Evolutionary conservation across 53 echinoderm and acorn worm genomes (phyloP).

Genomic region (Astropecten irregularis): DNA sequence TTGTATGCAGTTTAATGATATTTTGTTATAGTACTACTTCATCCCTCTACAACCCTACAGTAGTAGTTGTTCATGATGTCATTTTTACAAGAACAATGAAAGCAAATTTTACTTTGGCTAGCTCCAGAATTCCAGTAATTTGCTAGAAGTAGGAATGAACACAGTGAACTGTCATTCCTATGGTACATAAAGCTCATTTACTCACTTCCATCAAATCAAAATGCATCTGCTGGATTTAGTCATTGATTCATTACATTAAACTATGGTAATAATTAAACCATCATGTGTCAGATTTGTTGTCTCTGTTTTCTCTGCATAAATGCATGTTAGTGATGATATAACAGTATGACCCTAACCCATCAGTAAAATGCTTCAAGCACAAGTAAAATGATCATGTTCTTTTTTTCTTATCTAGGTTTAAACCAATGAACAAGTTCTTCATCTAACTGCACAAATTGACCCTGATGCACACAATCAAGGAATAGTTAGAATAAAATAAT

Average conservation of each 20-base stretch:
- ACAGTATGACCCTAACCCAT: no score
- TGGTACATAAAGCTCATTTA: background rate
- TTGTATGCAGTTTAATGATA: conserved; percentile 10
- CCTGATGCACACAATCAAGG: no score
- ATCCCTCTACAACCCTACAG: background rate
- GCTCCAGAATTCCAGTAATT: background rate
- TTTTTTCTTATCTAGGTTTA: no score
- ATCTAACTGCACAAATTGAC: no score
- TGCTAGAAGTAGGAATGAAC: background rate
- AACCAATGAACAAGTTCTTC: no score
- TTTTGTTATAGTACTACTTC: conserved; percentile 1
- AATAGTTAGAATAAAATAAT: no score
- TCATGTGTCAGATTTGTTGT: no score
- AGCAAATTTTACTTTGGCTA: background rate
- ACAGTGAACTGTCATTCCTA: background rate
- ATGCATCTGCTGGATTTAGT: background rate
- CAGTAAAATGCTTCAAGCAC: no score
- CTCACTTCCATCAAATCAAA: background rate
- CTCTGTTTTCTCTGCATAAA: no score
- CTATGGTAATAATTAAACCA: no score
- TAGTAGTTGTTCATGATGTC: background rate
- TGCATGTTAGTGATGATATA: no score
- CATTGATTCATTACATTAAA: background rate
- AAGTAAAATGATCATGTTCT: no score
- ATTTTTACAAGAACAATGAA: conserved; percentile 20